These are phyloP conservation scores for Gymnoscelis rufifasciata DNA, from an alignment of 2,888 invertebrate species.

Conservation along the genomic window DNA sequence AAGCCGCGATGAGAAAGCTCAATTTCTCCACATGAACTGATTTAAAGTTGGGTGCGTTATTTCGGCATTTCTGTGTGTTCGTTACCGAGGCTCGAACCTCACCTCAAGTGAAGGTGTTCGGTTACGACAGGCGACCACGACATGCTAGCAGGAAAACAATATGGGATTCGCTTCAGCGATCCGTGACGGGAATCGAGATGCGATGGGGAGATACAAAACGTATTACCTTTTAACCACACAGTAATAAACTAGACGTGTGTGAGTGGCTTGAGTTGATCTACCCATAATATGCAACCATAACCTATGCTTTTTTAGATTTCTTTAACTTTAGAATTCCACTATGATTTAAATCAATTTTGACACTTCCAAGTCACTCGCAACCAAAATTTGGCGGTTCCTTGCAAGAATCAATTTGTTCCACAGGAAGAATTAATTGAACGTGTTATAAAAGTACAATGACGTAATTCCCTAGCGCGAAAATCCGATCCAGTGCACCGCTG, in stretches of 20 bases:
- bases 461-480: neutral
- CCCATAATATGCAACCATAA: too few relatives aligned
- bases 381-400: too few relatives aligned
- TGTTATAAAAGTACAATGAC: neutral
- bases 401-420: neutral
- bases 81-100: conserved; percentile 14
- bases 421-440: too few relatives aligned
- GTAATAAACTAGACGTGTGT: neutral
- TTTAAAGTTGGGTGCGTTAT: conserved; percentile 5
- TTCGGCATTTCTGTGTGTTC: conserved; percentile 13
- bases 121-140: conserved; percentile 14
- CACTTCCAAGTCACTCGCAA: too few relatives aligned
- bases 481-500: neutral
- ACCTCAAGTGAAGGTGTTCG: conserved; percentile 14
- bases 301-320: too few relatives aligned
- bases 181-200: conserved; percentile 1
- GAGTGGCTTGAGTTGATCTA: too few relatives aligned
- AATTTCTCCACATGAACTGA: conserved; percentile 3
- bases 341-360: too few relatives aligned
- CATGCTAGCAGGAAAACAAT: conserved; percentile 9
- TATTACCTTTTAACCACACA: neutral
- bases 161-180: conserved; percentile 11
- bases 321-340: too few relatives aligned
- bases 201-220: neutral
- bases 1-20: neutral